phyloP scores from a whole-genome alignment of 2,888 invertebrate genomes.

The Noctua comes region DNA sequence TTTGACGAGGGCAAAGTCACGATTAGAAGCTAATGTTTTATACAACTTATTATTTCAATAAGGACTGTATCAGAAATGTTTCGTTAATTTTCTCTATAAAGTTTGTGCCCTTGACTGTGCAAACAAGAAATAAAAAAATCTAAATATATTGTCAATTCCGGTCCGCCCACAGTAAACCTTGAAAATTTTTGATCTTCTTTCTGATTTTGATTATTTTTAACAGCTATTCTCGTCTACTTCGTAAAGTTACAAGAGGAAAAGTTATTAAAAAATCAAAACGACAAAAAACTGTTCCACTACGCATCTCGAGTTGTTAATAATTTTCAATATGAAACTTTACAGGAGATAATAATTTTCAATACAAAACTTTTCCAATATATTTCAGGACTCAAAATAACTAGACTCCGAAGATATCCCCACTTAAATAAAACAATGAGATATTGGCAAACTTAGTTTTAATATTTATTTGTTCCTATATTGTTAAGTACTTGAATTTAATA shows the following conservation, averaged over 20 bases:
- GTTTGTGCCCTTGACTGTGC: background rate
- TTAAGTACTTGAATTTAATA: conserved; percentile 7
- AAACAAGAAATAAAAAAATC: background rate
- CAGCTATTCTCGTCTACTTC: background rate
- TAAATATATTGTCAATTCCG: background rate
- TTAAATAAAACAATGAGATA: conserved; percentile 27
- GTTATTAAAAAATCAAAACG: background rate
- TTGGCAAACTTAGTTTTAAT: conserved; percentile 31
- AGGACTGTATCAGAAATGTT: too few species aligned
- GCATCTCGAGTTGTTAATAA: background rate
- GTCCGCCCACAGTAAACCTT: background rate
- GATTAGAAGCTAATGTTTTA: too few species aligned
- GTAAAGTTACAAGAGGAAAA: background rate
- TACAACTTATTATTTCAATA: too few species aligned
- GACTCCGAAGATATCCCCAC: conserved; percentile 7
- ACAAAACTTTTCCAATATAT: conserved; percentile 44
- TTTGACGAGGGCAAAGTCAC: too few species aligned
- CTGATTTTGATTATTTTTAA: background rate
- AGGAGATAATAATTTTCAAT: conserved; percentile 3
- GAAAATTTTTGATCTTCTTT: too few species aligned
- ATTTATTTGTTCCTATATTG: conserved; percentile 25
- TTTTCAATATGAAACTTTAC: conserved; percentile 32
- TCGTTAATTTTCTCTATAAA: background rate
- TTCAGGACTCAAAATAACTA: conserved; percentile 14
- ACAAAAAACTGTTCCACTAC: background rate